Evolutionary conservation across 2,888 invertebrate species (phyloP).

Genomic region (Linyphia triangularis): DNA sequence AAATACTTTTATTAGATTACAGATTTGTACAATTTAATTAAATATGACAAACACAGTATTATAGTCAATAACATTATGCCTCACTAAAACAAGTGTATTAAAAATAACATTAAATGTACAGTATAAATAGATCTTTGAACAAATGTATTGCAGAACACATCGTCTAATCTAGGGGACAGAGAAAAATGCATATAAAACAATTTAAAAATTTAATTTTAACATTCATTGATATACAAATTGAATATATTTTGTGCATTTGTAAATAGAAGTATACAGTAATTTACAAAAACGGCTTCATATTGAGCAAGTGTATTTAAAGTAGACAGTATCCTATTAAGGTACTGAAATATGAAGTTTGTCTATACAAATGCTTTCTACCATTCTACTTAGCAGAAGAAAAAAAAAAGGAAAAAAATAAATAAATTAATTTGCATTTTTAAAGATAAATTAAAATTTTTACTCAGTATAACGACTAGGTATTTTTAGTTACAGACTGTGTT

Average conservation of each 20-base stretch:
- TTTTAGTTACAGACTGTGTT: too few species aligned
- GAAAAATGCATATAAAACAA: slow-evolving; percentile 46
- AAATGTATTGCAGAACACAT: slow-evolving; percentile 46
- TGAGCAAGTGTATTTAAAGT: slow-evolving; percentile 60
- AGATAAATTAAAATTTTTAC: too few species aligned
- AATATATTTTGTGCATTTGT: slow-evolving; percentile 51
- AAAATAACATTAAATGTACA: slow-evolving; percentile 62
- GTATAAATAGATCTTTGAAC: slow-evolving; percentile 56
- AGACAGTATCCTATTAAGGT: slow-evolving; percentile 21
- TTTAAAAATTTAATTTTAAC: slow-evolving; percentile 50
- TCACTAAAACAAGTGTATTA: slow-evolving; percentile 56
- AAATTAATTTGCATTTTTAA: too few species aligned
- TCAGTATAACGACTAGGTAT: slow-evolving; percentile 33
- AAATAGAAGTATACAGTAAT: slow-evolving; percentile 51
- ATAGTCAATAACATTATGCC: slow-evolving; percentile 34
- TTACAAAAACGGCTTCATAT: slow-evolving; percentile 57
- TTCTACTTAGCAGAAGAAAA: slow-evolving; percentile 34
- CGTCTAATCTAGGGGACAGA: slow-evolving; percentile 20
- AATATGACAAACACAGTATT: slow-evolving; percentile 30
- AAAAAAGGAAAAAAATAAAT: too few species aligned
- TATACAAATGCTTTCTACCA: slow-evolving; percentile 14
- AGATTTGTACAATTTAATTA: slow-evolving; percentile 31
- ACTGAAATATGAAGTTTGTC: slow-evolving; percentile 25
- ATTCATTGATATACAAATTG: slow-evolving; percentile 47
- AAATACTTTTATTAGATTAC: slow-evolving; percentile 56